Evolutionary conservation across 2,113 vertebrate genomes (phyloP).

Genomic region (rabbit (Oryctolagus cuniculus)): DNA sequence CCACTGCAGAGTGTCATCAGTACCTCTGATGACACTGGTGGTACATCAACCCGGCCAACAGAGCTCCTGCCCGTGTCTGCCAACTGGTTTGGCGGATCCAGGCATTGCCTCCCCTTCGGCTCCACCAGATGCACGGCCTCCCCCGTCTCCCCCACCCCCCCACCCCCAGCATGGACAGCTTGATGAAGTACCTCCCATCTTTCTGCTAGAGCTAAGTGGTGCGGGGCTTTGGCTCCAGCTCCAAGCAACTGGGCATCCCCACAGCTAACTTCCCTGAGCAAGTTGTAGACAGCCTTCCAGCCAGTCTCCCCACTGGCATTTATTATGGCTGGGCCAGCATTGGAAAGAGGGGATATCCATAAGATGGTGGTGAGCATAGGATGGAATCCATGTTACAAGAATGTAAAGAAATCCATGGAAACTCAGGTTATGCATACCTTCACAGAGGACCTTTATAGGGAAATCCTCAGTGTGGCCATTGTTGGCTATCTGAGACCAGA

Average conservation of each 20-base stretch:
- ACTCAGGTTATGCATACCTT: conserved; percentile 97
- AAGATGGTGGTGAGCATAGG: conserved; percentile 96
- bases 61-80: no score
- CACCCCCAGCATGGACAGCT: no score
- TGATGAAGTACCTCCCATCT: background rate
- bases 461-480: conserved; percentile 94
- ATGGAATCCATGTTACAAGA: conserved; percentile 96
- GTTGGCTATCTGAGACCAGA: conserved; percentile 97
- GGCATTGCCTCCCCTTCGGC: no score
- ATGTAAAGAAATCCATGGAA: conserved; percentile 95
- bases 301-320: conserved; percentile 92
- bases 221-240: background rate
- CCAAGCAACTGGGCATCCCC: background rate
- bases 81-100: no score
- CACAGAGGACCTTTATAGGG: conserved; percentile 97
- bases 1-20: no score
- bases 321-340: conserved; percentile 94
- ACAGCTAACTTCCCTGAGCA: conserved; percentile 92
- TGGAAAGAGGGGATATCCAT: conserved; percentile 89
- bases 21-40: no score
- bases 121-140: no score
- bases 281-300: conserved; percentile 91
- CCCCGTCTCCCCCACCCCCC: no score
- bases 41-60: no score
- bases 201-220: background rate